A percentile compares a stretch with the other conserved stretches of the same genome.
phyloP scores from a whole-genome alignment of 1,140 invertebrate species.

The Heliconius melpomene region DNA sequence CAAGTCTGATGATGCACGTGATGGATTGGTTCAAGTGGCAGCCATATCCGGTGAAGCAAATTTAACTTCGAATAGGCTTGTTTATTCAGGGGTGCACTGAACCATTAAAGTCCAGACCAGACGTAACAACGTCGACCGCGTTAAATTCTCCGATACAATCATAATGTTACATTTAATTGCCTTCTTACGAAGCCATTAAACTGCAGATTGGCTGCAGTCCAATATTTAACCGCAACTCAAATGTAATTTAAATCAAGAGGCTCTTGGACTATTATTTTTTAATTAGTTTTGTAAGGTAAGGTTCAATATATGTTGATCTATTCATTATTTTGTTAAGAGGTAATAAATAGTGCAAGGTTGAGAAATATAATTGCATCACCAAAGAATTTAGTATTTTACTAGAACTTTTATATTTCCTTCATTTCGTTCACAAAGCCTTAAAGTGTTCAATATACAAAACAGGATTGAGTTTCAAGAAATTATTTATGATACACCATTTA shows the following conservation, averaged over 20 bases:
- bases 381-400: too few relatives aligned
- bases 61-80: slow-evolving; percentile 76
- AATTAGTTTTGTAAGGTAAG: background rate
- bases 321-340: too few relatives aligned
- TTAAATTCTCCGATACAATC: slow-evolving; percentile 78
- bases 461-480: slow-evolving; percentile 50
- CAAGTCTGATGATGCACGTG: slow-evolving; percentile 58
- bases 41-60: slow-evolving; percentile 77
- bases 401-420: too few relatives aligned
- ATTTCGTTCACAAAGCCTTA: background rate
- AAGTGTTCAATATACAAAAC: background rate
- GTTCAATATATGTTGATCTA: background rate
- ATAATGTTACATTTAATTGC: slow-evolving; percentile 77
- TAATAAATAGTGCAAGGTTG: too few relatives aligned
- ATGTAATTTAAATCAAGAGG: slow-evolving; percentile 57
- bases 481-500: slow-evolving; percentile 78
- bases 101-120: slow-evolving; percentile 72
- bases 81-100: slow-evolving; percentile 80
- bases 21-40: slow-evolving; percentile 75
- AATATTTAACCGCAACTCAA: slow-evolving; percentile 57
- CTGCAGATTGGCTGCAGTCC: slow-evolving; percentile 64
- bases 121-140: slow-evolving; percentile 72
- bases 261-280: slow-evolving; percentile 51
- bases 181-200: slow-evolving; percentile 77
- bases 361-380: too few relatives aligned